Base-by-base conservation (phyloP, 2,888 invertebrate genomes). In the Psylliodes chrysocephalus region DNA sequence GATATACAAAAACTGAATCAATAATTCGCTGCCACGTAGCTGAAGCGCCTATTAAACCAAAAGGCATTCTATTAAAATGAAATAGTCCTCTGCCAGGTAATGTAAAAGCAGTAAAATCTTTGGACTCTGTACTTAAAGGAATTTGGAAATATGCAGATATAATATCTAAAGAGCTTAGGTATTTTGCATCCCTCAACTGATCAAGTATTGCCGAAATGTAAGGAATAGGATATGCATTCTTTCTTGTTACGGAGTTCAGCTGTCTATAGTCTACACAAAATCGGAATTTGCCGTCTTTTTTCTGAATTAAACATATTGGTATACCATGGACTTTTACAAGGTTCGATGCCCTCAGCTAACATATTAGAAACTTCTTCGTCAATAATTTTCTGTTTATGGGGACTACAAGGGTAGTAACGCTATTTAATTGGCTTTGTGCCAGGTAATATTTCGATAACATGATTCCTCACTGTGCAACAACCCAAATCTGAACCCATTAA, bases 1-100 rank as follows among this genome's bases (percentile, higher is more conserved):
- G 54, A 40, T 76, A 75, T 2, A 66, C 70, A 42, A 73, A 73
- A 6, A 66, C 63, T n/a, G n/a, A n/a, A n/a, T n/a, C n/a, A n/a
- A n/a, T n/a, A n/a, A n/a, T n/a, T n/a, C n/a, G n/a, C n/a, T n/a
- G n/a, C n/a, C n/a, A n/a, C n/a, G n/a, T n/a, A n/a, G n/a, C n/a
- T n/a, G n/a, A n/a, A n/a, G n/a, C n/a, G n/a, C n/a, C n/a, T n/a
- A n/a, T n/a, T n/a, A n/a, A n/a, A n/a, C n/a, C n/a, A n/a, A n/a
- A n/a, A n/a, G n/a, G n/a, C n/a, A n/a, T n/a, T n/a, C n/a, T n/a
- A n/a, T n/a, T n/a, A n/a, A n/a, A n/a, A n/a, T n/a, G n/a, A n/a
- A n/a, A n/a, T n/a, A n/a, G n/a, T n/a, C n/a, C n/a, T n/a, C n/a
- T n/a, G n/a, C n/a, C n/a, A n/a, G n/a, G n/a, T n/a, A 47, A 3